These are phyloP conservation scores for Oxycera nigricornis DNA, from an alignment of 2,888 invertebrate genomes.

Conservation along the genomic window DNA sequence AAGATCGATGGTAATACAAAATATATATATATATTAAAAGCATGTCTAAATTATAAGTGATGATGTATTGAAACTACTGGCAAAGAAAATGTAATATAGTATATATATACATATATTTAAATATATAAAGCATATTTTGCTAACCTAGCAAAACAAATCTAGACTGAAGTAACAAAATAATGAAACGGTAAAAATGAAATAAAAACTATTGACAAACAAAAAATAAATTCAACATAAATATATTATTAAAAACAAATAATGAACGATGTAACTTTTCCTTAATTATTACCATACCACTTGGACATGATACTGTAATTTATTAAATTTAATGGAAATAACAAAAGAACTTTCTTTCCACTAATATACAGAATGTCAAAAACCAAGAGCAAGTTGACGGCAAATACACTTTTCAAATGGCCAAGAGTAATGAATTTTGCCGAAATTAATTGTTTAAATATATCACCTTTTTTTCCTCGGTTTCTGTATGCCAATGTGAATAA, in stretches of 20 bases:
- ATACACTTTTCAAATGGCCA: no score
- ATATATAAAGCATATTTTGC: no score
- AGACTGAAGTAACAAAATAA: slow-evolving; percentile 9
- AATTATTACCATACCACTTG: neutral
- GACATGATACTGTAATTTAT: neutral
- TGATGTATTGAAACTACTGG: neutral
- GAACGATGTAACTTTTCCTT: neutral
- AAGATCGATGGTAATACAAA: neutral
- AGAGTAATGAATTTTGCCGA: no score
- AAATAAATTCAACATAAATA: neutral
- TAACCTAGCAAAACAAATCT: neutral
- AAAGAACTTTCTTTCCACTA: neutral
- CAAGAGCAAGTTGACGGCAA: no score
- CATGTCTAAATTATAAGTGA: neutral
- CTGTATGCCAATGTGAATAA: no score
- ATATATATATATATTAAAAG: neutral
- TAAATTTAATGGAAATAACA: neutral
- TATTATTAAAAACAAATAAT: neutral
- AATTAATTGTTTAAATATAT: no score
- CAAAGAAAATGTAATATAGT: neutral
- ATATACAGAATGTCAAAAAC: neutral
- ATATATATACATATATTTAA: neutral
- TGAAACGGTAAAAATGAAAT: neutral
- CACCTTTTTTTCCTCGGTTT: no score
- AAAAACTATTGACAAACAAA: neutral